These are phyloP conservation scores for Oryzias sinensis DNA, from an alignment of 2,797 vertebrate species.

Conservation along the genomic window DNA sequence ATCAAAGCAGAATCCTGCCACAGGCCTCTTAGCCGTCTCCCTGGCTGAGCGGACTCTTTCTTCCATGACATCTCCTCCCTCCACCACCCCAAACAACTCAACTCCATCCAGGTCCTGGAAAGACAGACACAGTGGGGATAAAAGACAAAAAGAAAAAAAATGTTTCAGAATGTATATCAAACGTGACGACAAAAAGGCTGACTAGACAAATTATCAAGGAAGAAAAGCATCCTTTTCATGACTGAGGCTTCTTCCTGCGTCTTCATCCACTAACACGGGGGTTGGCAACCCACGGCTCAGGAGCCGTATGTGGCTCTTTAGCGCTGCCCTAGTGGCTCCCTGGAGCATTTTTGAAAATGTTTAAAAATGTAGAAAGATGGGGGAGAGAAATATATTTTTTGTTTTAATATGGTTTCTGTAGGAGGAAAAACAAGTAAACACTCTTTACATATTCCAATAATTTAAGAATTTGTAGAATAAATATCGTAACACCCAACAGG, in stretches of 20 bases:
- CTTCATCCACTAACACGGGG: conserved; percentile 9
- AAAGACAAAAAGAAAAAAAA: conserved; percentile 1
- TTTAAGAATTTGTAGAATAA: no score
- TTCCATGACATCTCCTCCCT: conserved; percentile 90
- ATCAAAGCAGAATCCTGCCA: conserved; percentile 92
- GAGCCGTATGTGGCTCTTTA: no score
- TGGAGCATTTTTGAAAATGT: no score
- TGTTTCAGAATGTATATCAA: neutral
- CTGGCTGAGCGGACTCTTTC: conserved; percentile 90
- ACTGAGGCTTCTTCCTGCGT: no score
- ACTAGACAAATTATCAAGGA: neutral
- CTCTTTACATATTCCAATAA: no score
- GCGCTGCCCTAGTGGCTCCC: no score
- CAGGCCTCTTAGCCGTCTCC: conserved; percentile 92
- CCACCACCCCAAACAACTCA: conserved; percentile 88
- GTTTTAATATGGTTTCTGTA: no score
- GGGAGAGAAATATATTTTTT: no score
- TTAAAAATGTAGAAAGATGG: no score
- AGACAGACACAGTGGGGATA: conserved; percentile 19
- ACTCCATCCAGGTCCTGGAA: conserved; percentile 84
- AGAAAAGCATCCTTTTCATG: neutral
- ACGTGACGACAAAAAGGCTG: neutral
- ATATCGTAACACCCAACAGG: no score
- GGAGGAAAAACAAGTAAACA: no score
- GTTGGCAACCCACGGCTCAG: no score